phyloP scores from a whole-genome alignment of 2,113 vertebrate species.

The Galemys pyrenaicus region DNA sequence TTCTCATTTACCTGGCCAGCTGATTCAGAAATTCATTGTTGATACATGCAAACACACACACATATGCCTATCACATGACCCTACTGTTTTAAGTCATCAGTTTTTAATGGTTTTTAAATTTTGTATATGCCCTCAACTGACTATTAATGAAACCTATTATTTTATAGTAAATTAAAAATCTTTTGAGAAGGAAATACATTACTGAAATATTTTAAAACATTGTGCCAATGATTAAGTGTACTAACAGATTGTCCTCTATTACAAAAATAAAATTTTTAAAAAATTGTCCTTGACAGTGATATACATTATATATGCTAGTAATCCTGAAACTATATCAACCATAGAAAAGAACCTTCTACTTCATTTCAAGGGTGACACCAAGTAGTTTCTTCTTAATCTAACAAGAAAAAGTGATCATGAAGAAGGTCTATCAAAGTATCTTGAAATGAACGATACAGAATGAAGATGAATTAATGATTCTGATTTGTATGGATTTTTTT shows the following conservation, averaged over 20 bases:
- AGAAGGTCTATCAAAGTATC: slow-evolving; percentile 17
- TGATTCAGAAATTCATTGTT: neutral
- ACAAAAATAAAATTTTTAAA: slow-evolving; percentile 17
- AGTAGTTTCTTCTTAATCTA: slow-evolving; percentile 3
- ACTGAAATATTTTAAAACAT: neutral
- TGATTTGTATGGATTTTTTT: slow-evolving; percentile 25
- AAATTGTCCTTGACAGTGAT: neutral
- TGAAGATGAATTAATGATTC: neutral
- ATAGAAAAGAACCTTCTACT: neutral
- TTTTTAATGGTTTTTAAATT: neutral
- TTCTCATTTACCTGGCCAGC: neutral
- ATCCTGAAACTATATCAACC: neutral
- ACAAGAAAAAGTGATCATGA: neutral
- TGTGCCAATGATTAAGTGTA: neutral
- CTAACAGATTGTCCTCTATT: neutral
- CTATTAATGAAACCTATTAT: neutral
- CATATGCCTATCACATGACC: neutral
- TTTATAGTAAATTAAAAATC: neutral
- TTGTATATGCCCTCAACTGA: neutral
- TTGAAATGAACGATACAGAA: neutral
- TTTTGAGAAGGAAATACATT: neutral
- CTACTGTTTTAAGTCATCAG: neutral
- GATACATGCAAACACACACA: neutral
- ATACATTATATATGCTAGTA: neutral
- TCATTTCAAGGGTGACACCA: neutral